Conservation (phyloP, 2,797 vertebrate genomes). For the Rachycentron canadum region DNA sequence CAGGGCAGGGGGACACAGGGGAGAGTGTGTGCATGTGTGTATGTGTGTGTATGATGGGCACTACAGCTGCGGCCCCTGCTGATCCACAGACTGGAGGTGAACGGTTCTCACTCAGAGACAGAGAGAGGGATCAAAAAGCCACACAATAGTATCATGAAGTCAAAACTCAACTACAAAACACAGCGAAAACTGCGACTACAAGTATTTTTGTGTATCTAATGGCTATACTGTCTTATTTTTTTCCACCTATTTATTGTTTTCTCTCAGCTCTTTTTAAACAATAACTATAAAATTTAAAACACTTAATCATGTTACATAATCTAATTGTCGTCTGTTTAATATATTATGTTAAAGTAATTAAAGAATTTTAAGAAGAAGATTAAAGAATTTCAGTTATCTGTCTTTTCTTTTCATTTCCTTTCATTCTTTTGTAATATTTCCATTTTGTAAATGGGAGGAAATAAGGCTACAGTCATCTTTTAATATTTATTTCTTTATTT, state of each 20-base stretch:
- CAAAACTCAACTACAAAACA: neutral
- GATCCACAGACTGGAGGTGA: slow-evolving; percentile 52
- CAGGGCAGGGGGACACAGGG: slow-evolving; percentile 72
- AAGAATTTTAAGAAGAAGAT: too few species aligned
- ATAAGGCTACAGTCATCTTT: neutral
- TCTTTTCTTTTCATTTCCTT: too few species aligned
- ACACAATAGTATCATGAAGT: slow-evolving; percentile 14
- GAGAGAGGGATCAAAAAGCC: slow-evolving; percentile 21
- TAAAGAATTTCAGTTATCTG: neutral
- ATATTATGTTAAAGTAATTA: too few species aligned
- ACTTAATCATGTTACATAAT: neutral
- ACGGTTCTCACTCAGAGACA: slow-evolving; percentile 32
- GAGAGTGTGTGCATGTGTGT: slow-evolving; percentile 48
- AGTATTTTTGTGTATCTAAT: neutral
- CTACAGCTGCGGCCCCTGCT: slow-evolving; percentile 70
- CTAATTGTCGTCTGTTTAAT: neutral
- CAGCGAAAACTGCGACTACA: neutral
- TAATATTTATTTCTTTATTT: neutral
- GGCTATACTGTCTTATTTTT: neutral
- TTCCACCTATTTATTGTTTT: neutral
- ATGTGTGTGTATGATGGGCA: slow-evolving; percentile 53
- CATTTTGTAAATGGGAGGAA: neutral
- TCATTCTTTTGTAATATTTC: neutral
- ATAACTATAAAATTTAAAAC: neutral
- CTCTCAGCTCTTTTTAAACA: neutral